Evolutionary conservation across 2,797 vertebrate species (phyloP), one percentile per base, ranked within the genome.

Genomic region (Silurus aristotelis): DNA sequence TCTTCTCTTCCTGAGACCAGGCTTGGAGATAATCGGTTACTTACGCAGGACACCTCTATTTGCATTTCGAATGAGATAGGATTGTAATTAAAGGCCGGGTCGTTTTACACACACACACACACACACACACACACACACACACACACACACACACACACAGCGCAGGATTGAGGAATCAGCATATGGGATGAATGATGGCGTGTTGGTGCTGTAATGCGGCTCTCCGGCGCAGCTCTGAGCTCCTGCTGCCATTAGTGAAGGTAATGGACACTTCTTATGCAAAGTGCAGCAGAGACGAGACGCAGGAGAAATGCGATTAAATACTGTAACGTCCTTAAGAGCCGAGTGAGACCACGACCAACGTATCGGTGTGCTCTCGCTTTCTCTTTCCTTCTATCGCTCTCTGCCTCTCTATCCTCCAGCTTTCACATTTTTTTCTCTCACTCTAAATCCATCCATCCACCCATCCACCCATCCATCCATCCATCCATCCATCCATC

Each of bases 81-180:
- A 82, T 82, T 84, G 87, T 88, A 90, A 90, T 89, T 91, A 89
- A 84, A 87, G 87, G 67, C 82, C 80, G 61, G 84, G 88, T 89
- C 88, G 89, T 90, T 91, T 90, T 87, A 78, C 31, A 31, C 31
- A 31, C 31, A 31, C 31, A 31, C 31, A 31, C 31, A 31, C 31
- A 38, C 31, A 38, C 31, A 38, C 31, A 38, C 31, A 38, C 31
- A 38, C 31, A 38, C 31, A 38, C 31, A 38, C 31, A 38, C 31
- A 38, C 31, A 38, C 31, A 38, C 58, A 22, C 55, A 83, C 87
- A 85, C 86, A 94, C 95, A 94, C 93, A 93, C 93, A 92, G 93
- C 93, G 94, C 91, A 87, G 92, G 94, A 91, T 89, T 93, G 93
- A 93, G 93, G 94, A 95, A 93, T 95, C 95, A 95, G 95, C 94